Evolutionary conservation across 1,140 invertebrate genomes (phyloP).

Genomic region (Atta colombica): DNA sequence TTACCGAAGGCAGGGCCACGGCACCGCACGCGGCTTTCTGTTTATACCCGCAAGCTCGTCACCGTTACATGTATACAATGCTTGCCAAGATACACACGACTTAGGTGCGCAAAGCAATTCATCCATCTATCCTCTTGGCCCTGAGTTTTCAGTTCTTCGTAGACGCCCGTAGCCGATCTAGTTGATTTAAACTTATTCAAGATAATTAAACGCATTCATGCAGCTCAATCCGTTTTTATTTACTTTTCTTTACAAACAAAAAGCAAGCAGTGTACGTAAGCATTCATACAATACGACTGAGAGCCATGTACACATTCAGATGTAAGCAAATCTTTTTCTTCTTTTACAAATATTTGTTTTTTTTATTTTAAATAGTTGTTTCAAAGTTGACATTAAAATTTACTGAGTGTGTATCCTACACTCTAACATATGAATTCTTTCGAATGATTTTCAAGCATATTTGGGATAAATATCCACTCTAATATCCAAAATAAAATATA

Average conservation of each 20-base stretch:
- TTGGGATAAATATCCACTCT: background rate
- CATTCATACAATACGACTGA: background rate
- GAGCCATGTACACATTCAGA: background rate
- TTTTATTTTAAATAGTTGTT: background rate
- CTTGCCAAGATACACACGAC: slow-evolving; percentile 73
- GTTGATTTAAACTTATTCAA: slow-evolving; percentile 8
- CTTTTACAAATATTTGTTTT: background rate
- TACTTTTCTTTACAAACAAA: background rate
- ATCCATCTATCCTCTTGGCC: slow-evolving; percentile 73
- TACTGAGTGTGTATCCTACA: too few relatives aligned
- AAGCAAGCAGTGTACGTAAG: background rate
- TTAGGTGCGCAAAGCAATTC: slow-evolving; percentile 72
- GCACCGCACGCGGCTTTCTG: slow-evolving; percentile 72
- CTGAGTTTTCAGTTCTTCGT: slow-evolving; percentile 6
- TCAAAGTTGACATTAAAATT: background rate
- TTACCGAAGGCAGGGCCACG: slow-evolving; percentile 77
- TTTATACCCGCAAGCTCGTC: slow-evolving; percentile 59
- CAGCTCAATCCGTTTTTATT: slow-evolving; percentile 20
- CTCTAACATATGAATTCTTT: background rate
- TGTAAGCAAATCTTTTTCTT: background rate
- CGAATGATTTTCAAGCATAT: background rate
- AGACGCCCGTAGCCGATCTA: background rate
- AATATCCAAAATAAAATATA: slow-evolving; percentile 6
- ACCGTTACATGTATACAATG: slow-evolving; percentile 57
- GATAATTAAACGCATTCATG: slow-evolving; percentile 33